A percentile compares a stretch with the other conserved stretches of the same genome.
Evolutionary conservation across 2,113 vertebrate species (phyloP).

Genomic region (Haliaeetus leucogaster): DNA sequence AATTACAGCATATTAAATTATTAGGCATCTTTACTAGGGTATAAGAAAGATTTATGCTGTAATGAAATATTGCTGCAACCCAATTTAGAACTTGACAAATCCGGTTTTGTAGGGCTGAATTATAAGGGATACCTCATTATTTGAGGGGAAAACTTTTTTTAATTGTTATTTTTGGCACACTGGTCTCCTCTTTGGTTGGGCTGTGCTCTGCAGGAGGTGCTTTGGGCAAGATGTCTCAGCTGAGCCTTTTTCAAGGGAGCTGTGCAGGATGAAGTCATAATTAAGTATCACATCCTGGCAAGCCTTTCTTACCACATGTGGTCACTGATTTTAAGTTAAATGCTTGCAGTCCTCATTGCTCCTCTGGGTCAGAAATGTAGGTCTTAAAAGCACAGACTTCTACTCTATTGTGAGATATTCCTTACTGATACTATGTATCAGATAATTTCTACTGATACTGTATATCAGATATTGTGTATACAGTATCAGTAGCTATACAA

Average conservation of each 20-base stretch:
- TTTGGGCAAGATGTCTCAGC: conserved; percentile 17
- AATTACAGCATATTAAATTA: conserved; percentile 63
- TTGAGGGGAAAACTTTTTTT: neutral
- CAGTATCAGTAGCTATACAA: neutral
- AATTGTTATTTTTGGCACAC: conserved; percentile 29
- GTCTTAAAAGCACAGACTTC: neutral
- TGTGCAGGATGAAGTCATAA: conserved; percentile 20
- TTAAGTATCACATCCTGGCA: conserved; percentile 14
- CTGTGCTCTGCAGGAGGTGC: conserved; percentile 22
- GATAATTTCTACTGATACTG: neutral
- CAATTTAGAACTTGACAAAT: conserved; percentile 70
- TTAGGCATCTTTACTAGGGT: conserved; percentile 62
- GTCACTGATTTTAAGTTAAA: neutral
- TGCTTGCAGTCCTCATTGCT: neutral
- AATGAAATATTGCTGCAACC: conserved; percentile 71
- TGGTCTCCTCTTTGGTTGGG: neutral
- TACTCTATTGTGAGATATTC: neutral
- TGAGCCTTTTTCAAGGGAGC: neutral
- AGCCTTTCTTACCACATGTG: neutral
- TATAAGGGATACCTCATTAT: conserved; percentile 58
- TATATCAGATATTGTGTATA: neutral
- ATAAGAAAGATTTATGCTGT: conserved; percentile 68
- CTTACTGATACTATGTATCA: neutral
- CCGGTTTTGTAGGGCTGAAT: conserved; percentile 57
- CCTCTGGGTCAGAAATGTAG: neutral